phyloP scores from a whole-genome alignment of 2,797 vertebrate species.

The Bovichtus diacanthus region DNA sequence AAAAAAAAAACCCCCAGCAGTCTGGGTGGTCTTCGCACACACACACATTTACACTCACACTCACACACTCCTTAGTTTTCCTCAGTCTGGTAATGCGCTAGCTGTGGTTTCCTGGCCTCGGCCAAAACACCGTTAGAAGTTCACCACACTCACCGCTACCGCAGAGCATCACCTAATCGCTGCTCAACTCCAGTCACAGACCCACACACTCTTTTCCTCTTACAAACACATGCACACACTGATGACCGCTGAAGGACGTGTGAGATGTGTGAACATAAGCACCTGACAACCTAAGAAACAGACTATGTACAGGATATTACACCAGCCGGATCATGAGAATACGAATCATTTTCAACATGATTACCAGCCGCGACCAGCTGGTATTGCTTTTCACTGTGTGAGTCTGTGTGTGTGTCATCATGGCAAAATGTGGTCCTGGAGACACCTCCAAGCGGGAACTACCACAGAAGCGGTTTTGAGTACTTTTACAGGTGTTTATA shows the following conservation, averaged over 20 bases:
- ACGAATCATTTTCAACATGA: background rate
- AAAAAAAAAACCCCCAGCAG: constrained; percentile 60
- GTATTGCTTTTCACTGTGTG: too few species aligned
- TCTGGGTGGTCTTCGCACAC: constrained; percentile 85
- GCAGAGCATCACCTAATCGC: constrained; percentile 84
- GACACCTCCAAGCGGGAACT: too few species aligned
- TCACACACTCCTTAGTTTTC: constrained; percentile 73
- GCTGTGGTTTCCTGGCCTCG: constrained; percentile 81
- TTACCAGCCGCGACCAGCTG: background rate
- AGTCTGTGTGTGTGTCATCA: too few species aligned
- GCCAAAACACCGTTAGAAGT: constrained; percentile 82
- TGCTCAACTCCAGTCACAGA: constrained; percentile 68
- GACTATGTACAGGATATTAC: constrained; percentile 3
- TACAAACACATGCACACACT: constrained; percentile 11
- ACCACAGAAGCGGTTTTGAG: too few species aligned
- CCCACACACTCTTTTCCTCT: constrained; percentile 43
- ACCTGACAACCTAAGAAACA: constrained; percentile 50
- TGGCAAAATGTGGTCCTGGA: too few species aligned
- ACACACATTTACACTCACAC: constrained; percentile 33
- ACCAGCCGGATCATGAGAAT: constrained; percentile 4
- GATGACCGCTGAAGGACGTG: constrained; percentile 21
- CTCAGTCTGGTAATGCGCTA: constrained; percentile 83
- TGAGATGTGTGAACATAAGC: constrained; percentile 47
- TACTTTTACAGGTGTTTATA: too few species aligned
- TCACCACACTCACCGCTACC: constrained; percentile 73